These are phyloP conservation scores for Neoitamus cyanurus DNA, from an alignment of 2,888 invertebrate genomes.

Conservation along the genomic window DNA sequence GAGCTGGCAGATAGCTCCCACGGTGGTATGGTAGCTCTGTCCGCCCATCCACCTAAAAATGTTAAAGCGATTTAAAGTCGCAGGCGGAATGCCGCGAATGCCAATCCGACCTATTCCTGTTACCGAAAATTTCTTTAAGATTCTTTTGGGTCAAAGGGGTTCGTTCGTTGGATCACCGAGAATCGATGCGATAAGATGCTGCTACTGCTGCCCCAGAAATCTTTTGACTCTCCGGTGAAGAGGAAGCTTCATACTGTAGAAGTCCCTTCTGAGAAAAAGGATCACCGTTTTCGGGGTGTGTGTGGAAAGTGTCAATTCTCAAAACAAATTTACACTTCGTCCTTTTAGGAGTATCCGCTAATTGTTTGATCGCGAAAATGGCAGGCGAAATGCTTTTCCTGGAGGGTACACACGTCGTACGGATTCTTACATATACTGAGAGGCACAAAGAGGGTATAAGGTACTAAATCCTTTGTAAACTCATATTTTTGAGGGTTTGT, in stretches of 20 bases:
- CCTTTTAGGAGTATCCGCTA: neutral
- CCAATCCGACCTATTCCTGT: neutral
- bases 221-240: neutral
- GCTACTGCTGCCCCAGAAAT: neutral
- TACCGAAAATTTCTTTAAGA: neutral
- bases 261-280: neutral
- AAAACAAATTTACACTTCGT: neutral
- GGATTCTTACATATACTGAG: neutral
- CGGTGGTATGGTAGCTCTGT: neutral
- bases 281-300: neutral
- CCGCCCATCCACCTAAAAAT: neutral
- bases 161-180: neutral
- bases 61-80: neutral
- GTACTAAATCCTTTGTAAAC: neutral
- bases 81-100: neutral
- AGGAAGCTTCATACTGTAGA: neutral
- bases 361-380: neutral
- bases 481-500: neutral
- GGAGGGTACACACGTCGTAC: neutral
- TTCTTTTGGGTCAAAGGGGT: conserved; percentile 28
- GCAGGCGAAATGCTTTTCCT: neutral
- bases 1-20: neutral
- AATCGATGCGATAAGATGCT: conserved; percentile 34
- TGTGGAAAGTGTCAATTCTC: neutral
- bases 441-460: neutral